These are phyloP conservation scores for Myathropa florea DNA, from an alignment of 2,888 invertebrate genomes.

Conservation along the genomic window DNA sequence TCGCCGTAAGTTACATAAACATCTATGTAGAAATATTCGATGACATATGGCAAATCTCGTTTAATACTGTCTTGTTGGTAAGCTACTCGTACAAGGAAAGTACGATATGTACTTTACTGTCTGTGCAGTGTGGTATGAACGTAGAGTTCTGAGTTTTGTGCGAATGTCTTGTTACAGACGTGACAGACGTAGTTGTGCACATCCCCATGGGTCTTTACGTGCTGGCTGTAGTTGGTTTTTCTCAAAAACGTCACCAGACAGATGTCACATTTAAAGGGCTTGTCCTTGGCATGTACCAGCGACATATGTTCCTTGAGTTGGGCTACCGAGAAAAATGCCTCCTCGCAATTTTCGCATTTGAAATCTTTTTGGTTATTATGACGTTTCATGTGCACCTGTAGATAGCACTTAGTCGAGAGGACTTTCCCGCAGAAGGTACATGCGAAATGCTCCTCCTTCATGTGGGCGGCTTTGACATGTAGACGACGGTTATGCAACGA, in stretches of 20 bases:
- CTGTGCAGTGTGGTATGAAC: conserved; percentile 65
- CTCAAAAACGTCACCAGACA: conserved; percentile 74
- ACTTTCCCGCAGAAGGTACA: conserved; percentile 75
- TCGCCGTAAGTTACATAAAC: neutral
- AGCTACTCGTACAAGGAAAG: too few species aligned
- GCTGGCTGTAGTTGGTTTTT: conserved; percentile 76
- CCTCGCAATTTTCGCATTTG: conserved; percentile 74
- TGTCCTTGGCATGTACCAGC: conserved; percentile 72
- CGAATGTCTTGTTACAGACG: conserved; percentile 69
- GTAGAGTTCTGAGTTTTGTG: conserved; percentile 65
- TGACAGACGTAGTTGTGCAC: conserved; percentile 65
- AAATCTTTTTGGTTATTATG: conserved; percentile 75
- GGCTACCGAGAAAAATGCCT: conserved; percentile 75
- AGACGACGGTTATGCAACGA: conserved; percentile 72
- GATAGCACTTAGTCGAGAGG: conserved; percentile 75
- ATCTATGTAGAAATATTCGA: neutral
- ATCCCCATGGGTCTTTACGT: conserved; percentile 72
- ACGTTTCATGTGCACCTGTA: conserved; percentile 75
- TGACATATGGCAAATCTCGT: neutral
- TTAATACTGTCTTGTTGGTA: conserved; percentile 16
- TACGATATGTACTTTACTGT: neutral
- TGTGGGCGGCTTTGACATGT: conserved; percentile 68
- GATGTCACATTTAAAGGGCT: conserved; percentile 73
- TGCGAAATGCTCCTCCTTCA: conserved; percentile 66
- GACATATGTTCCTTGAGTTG: conserved; percentile 76